Evolutionary conservation across 2,888 invertebrate genomes (phyloP), one percentile per base, ranked within the genome.

Genomic region (Catonia carolina): DNA sequence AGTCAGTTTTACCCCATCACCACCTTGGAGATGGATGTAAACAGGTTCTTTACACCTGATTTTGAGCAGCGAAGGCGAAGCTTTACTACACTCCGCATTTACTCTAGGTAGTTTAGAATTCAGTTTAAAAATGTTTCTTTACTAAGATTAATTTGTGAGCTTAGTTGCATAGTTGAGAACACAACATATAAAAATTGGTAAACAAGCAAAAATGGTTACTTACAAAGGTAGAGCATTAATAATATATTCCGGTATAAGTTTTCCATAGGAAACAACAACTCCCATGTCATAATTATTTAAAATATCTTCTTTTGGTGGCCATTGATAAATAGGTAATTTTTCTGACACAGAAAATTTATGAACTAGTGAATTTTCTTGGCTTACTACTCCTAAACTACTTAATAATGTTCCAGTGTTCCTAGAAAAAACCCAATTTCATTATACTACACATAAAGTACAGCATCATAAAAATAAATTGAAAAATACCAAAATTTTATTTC

Each of bases 241-340:
- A 0, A 93, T 71, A 53, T 77, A 70, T 62, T 79, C 74, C 36
- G 92, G 92, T 67, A 97, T 91, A 60, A 97, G 75, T 69, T 92
- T 85, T 0, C 97, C 96, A 78, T 97, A 97, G 0, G 96, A 95
- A 1, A 90, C 93, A 23, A 97, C 89, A 49, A 96, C 74, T 3
- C 96, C 96, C 59, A 96, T 73, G 69, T 96, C 86, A 75, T 85
- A 94, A 52, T 78, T 73, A 51, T 74, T 66, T 7, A 68, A 62
- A 36, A 77, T 67, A 36, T 71, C 62, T 23, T 73, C 64, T 50
- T 78, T 69, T 47, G 80, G 69, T 2, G 85, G 85, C 92, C 92
- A 94, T 59, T 76, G 69, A 64, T 83, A 77, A 15, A 84, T 68
- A 14, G 69, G 69, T 18, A 90, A 74, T 33, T 80, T 75, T 65